Conservation (phyloP, 2,797 vertebrate genomes). For the Oreochromis grahami region DNA sequence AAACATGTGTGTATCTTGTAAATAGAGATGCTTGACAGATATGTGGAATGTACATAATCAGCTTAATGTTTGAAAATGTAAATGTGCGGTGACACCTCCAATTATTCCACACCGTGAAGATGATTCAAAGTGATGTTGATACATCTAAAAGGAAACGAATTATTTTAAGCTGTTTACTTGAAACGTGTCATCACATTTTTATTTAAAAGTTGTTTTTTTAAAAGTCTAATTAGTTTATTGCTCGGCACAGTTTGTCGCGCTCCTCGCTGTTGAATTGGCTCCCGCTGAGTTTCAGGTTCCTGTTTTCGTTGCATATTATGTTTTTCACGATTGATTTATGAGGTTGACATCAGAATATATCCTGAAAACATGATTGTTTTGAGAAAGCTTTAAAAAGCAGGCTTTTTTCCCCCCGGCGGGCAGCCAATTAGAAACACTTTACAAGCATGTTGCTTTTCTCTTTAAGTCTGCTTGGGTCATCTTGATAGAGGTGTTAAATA, state of each 20-base stretch:
- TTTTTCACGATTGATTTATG: not conserved
- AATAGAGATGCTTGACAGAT: conserved; percentile 12
- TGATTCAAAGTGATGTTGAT: not conserved
- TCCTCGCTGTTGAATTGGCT: not conserved
- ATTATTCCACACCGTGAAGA: not conserved
- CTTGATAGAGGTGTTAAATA: not conserved
- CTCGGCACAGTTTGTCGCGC: not conserved
- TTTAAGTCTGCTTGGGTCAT: conserved; percentile 6
- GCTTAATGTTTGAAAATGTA: conserved; percentile 29
- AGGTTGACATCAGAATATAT: not conserved
- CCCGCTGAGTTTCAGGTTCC: not conserved
- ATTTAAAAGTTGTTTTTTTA: not conserved
- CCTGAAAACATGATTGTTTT: not conserved
- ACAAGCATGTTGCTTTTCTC: not conserved
- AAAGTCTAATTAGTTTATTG: not conserved
- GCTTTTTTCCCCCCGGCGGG: not conserved
- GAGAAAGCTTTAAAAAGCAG: not conserved
- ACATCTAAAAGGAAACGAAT: not conserved
- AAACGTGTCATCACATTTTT: not conserved
- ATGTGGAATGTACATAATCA: conserved; percentile 28
- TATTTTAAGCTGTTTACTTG: not conserved
- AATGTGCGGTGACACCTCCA: not conserved
- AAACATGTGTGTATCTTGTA: conserved; percentile 13
- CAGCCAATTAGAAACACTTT: not conserved
- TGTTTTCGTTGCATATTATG: not conserved